These are phyloP conservation scores for Rattus norvegicus DNA, from an alignment of 2,113 vertebrate species.

Conservation along the genomic window GRCr8 NC_086019.1:191231501-191232000, in stretches of 20 bases:
- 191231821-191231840: neutral
- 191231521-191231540: neutral
- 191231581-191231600: too few relatives aligned
- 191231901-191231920: neutral
- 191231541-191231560: neutral
- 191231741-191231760: neutral
- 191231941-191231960: neutral
- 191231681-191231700: neutral
- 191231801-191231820: neutral
- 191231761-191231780: slow-evolving; percentile 36
- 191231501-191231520: slow-evolving; percentile 23
- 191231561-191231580: too few relatives aligned
- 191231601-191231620: too few relatives aligned
- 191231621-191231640: too few relatives aligned
- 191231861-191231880: neutral
- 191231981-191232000: neutral
- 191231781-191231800: neutral
- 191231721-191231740: slow-evolving; percentile 47
- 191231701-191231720: neutral
- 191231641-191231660: too few relatives aligned
- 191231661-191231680: neutral
- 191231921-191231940: neutral
- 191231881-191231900: neutral
- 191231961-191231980: neutral
- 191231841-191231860: neutral